Percentiles rank a stretch among this genome's conserved stretches.
phyloP scores from a whole-genome alignment of 2,888 invertebrate species.

The Encarsia formosa region DNA sequence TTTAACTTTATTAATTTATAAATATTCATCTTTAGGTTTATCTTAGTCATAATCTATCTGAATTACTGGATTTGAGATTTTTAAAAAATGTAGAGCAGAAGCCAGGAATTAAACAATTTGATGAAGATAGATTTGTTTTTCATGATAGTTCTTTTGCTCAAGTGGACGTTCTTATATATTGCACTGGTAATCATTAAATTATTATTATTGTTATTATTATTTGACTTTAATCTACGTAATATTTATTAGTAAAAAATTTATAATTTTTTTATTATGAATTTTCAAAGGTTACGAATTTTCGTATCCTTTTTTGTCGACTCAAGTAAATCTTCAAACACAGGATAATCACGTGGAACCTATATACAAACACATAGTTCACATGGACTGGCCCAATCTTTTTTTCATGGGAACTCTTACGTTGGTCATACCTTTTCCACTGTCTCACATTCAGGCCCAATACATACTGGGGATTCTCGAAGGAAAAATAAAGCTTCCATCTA shows the following conservation, averaged over 20 bases:
- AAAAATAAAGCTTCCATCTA: conserved; percentile 59
- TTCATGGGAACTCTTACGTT: conserved; percentile 71
- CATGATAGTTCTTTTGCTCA: conserved; percentile 61
- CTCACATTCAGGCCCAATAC: conserved; percentile 73
- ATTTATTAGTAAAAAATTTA: neutral
- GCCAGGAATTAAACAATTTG: conserved; percentile 56
- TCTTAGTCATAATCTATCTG: conserved; percentile 56
- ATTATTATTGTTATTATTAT: no score
- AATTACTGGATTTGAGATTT: conserved; percentile 52
- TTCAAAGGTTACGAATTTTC: conserved; percentile 67
- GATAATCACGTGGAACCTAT: conserved; percentile 67
- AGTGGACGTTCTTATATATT: conserved; percentile 67
- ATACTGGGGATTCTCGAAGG: conserved; percentile 65
- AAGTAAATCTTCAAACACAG: conserved; percentile 66
- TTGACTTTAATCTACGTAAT: conserved; percentile 7
- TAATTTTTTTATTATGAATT: neutral
- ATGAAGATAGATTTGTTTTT: conserved; percentile 58
- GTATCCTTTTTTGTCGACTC: conserved; percentile 71
- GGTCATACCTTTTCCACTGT: conserved; percentile 66
- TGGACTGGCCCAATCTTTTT: conserved; percentile 68
- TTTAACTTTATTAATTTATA: no score
- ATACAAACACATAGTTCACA: conserved; percentile 74
- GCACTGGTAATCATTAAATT: no score
- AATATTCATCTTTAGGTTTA: conserved; percentile 55
- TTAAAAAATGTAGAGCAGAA: conserved; percentile 57